Evolutionary conservation across 2,113 vertebrate genomes (phyloP), one percentile per base, ranked within the genome.

Genomic region (Merops nubicus): DNA sequence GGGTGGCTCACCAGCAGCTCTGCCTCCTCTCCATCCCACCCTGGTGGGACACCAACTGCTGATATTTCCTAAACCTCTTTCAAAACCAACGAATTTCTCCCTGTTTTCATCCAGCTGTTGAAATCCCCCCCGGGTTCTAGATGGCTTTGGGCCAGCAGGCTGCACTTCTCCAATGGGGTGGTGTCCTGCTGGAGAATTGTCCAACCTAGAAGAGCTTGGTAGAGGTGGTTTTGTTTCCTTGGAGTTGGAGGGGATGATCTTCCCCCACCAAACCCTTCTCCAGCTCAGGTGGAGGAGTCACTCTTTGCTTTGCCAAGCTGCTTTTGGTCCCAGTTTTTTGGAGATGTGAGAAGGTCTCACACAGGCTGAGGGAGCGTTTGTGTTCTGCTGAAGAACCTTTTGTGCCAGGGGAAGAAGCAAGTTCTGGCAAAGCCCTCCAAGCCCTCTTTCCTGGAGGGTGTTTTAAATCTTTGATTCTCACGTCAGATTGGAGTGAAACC

Each of bases 401-500:
- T n/a, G n/a, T n/a, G n/a, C n/a, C n/a, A n/a, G n/a, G n/a, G n/a
- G n/a, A n/a, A n/a, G n/a, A n/a, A n/a, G n/a, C n/a, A n/a, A n/a
- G n/a, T n/a, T n/a, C n/a, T n/a, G n/a, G n/a, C n/a, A n/a, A n/a
- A n/a, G n/a, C n/a, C n/a, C n/a, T n/a, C n/a, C n/a, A n/a, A n/a
- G 26, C 50, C n/a, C n/a, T 63, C 60, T 57, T 70, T 83, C 60
- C 69, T 50, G 17, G 8, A 54, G 29, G 60, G 10, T 4, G 19
- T 54, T 62, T 70, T 34, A 77, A 93, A 86, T 87, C 56, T 34
- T 68, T 62, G 12, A 6, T 91, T 94, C 87, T 63, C 45, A n/a
- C 5, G 38, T 53, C 4, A 1, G 64, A 23, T 43, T 81, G 88
- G 73, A 89, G 88, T 17, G 0, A 62, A 93, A 69, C 6, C 29